These are phyloP conservation scores for Leptopilina boulardi DNA, from an alignment of 1,140 invertebrate species.

Conservation along the genomic window DNA sequence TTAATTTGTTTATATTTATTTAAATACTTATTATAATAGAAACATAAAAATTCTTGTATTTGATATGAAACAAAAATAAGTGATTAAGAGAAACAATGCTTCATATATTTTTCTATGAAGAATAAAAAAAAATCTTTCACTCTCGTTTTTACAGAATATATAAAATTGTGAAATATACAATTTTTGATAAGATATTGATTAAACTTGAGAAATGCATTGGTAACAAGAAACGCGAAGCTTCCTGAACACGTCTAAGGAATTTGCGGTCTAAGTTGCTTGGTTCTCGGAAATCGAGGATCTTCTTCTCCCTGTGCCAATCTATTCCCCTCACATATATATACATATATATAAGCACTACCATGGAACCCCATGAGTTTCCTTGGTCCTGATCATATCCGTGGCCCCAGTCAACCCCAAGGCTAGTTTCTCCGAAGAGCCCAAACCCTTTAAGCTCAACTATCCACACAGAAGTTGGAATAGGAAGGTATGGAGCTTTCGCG, in stretches of 20 bases:
- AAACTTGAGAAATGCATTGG: constrained; percentile 7
- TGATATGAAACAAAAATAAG: too few species aligned
- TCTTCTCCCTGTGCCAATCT: constrained; percentile 36
- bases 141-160: too few species aligned
- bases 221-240: constrained; percentile 11
- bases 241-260: constrained; percentile 57
- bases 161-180: too few species aligned
- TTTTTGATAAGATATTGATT: constrained; percentile 4
- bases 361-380: constrained; percentile 53
- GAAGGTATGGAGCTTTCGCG: constrained; percentile 56
- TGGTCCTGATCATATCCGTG: constrained; percentile 60
- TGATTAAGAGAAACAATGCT: too few species aligned
- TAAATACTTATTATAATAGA: not conserved
- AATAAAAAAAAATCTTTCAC: too few species aligned
- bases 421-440: constrained; percentile 57
- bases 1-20: not conserved
- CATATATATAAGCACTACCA: not conserved
- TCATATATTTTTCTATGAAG: too few species aligned
- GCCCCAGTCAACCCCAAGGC: constrained; percentile 61
- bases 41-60: too few species aligned
- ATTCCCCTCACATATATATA: not conserved
- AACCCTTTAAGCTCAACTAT: constrained; percentile 66
- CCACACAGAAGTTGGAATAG: constrained; percentile 63
- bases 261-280: constrained; percentile 60
- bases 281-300: constrained; percentile 32